phyloP scores from a whole-genome alignment of 2,797 vertebrate genomes.

The Nasua narica region DNA sequence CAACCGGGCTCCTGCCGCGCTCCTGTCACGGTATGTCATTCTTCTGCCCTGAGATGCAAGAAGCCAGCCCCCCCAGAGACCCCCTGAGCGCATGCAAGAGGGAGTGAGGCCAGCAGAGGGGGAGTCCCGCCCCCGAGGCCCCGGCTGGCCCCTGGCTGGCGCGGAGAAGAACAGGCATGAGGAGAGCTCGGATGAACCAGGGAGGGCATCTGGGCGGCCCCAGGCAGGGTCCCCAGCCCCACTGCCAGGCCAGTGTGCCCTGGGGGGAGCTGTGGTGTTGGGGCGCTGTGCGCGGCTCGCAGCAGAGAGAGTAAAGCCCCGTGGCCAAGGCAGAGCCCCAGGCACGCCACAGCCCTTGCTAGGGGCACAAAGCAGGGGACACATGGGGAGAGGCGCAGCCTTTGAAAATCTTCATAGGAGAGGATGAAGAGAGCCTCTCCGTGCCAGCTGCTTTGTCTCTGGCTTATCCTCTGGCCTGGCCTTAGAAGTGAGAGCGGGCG shows the following conservation, averaged over 20 bases:
- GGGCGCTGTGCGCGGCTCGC: background rate
- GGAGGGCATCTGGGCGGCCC: background rate
- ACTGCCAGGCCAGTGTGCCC: background rate
- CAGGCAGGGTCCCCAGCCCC: background rate
- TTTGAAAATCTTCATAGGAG: slow-evolving; percentile 31
- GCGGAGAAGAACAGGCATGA: background rate
- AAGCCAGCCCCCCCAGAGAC: background rate
- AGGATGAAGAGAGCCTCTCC: background rate
- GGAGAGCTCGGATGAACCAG: background rate
- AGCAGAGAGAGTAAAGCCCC: rapidly evolving
- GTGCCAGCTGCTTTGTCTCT: background rate
- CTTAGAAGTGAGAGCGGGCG: background rate
- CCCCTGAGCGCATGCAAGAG: rapidly evolving
- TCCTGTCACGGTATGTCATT: rapidly evolving
- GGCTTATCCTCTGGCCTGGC: background rate
- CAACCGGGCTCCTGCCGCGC: rapidly evolving
- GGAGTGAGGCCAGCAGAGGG: background rate
- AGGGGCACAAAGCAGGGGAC: background rate
- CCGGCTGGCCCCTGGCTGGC: background rate
- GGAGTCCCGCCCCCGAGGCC: background rate
- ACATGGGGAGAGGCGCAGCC: background rate
- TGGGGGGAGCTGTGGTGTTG: rapidly evolving
- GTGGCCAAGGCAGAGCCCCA: background rate
- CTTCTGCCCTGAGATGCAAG: background rate
- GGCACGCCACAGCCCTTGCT: rapidly evolving